phyloP scores from a whole-genome alignment of 2,888 invertebrate species.

The Drosophila kuntzei region DNA sequence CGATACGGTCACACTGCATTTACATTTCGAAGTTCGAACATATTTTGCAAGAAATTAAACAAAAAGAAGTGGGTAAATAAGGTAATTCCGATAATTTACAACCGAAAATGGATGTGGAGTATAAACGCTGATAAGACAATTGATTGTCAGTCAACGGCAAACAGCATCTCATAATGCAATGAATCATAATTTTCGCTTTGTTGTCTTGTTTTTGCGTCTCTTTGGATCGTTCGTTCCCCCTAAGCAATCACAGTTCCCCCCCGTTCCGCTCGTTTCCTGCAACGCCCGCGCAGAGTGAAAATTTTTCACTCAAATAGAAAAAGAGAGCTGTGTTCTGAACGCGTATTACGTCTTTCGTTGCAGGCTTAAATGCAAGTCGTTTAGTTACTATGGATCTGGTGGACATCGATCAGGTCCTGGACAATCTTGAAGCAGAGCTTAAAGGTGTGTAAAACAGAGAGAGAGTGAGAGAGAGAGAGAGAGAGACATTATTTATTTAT shows the following conservation, averaged over 20 bases:
- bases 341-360: slow-evolving; percentile 50
- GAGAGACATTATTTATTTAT: too few relatives aligned
- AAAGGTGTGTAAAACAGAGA: slow-evolving; percentile 38
- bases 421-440: slow-evolving; percentile 89
- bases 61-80: slow-evolving; percentile 56
- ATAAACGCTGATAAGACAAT: slow-evolving; percentile 40
- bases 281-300: slow-evolving; percentile 38
- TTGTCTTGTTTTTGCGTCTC: slow-evolving; percentile 61
- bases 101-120: slow-evolving; percentile 19
- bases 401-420: slow-evolving; percentile 93
- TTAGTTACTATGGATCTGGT: slow-evolving; percentile 86
- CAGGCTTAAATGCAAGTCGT: slow-evolving; percentile 58
- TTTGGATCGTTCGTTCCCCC: slow-evolving; percentile 23
- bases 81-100: slow-evolving; percentile 47
- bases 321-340: slow-evolving; percentile 28
- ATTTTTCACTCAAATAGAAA: slow-evolving; percentile 34
- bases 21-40: slow-evolving; percentile 37
- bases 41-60: slow-evolving; percentile 55
- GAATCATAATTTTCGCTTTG: slow-evolving; percentile 51
- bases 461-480: background rate
- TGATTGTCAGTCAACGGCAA: slow-evolving; percentile 12
- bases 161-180: slow-evolving; percentile 6
- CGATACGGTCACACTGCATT: slow-evolving; percentile 35
- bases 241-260: background rate
- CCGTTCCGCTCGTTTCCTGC: background rate